A percentile compares a stretch with the other conserved stretches of the same genome.
phyloP scores from a whole-genome alignment of 2,797 vertebrate genomes.

The Eremophila alpestris region DNA sequence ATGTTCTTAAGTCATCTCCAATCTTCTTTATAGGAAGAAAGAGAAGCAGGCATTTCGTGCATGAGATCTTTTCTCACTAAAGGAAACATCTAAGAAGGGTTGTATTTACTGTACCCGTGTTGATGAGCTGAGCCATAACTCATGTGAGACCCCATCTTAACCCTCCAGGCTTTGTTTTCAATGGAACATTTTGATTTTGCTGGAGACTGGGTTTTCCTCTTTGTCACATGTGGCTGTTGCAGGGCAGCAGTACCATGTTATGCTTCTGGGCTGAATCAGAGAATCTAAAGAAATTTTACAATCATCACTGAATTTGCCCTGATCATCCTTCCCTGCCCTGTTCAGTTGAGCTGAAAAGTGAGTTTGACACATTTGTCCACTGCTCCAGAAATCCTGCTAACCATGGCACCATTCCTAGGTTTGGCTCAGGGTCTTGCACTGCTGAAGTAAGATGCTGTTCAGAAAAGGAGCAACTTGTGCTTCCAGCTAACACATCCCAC shows the following conservation, averaged over 20 bases:
- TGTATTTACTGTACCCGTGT: background rate
- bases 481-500: background rate
- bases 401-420: background rate
- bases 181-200: background rate
- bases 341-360: background rate
- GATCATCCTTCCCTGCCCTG: background rate
- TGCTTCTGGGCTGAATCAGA: background rate
- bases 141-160: background rate
- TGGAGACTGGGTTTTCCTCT: background rate
- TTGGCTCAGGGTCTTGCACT: background rate
- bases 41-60: background rate
- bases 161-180: background rate
- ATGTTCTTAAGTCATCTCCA: background rate
- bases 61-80: background rate
- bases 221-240: background rate
- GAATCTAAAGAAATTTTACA: background rate
- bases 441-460: background rate
- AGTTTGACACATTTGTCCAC: background rate
- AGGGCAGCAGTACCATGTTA: background rate
- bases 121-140: background rate
- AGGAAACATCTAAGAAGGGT: background rate
- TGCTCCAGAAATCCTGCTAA: conserved; percentile 6
- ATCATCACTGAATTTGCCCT: background rate
- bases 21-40: background rate
- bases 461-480: background rate